These are phyloP conservation scores for Helicolenus hilgendorfi DNA, from an alignment of 2,797 vertebrate species.

Conservation along the genomic window DNA sequence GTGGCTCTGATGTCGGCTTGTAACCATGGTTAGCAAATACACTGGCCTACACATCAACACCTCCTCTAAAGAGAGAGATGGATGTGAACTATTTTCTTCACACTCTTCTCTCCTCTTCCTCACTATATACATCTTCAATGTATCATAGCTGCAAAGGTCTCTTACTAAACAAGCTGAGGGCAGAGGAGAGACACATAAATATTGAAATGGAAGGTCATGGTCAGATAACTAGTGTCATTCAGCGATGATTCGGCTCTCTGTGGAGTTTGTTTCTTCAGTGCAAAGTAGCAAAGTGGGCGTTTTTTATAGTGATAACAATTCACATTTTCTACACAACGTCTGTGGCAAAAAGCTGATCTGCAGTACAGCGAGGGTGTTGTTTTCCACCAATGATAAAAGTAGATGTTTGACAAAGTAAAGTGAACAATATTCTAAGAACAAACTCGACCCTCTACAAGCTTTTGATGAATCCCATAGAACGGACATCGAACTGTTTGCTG, in stretches of 20 bases:
- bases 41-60: conserved; percentile 5
- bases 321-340: background rate
- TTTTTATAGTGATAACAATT: background rate
- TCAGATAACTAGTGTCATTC: background rate
- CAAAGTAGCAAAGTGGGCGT: background rate
- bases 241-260: background rate
- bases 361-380: background rate
- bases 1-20: conserved; percentile 13
- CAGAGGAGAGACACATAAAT: background rate
- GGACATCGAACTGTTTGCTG: background rate
- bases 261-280: background rate
- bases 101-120: background rate
- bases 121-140: background rate
- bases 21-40: conserved; percentile 38
- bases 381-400: background rate
- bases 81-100: conserved; percentile 8
- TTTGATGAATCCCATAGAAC: background rate
- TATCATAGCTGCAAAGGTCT: conserved; percentile 8
- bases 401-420: background rate
- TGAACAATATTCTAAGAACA: background rate
- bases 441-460: background rate
- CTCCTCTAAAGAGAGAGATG: background rate
- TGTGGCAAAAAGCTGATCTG: background rate
- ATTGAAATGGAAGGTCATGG: background rate
- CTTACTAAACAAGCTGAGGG: conserved; percentile 16